Evolutionary conservation across 2,888 invertebrate species (phyloP).

Genomic region (Drosophila nr. medialis): DNA sequence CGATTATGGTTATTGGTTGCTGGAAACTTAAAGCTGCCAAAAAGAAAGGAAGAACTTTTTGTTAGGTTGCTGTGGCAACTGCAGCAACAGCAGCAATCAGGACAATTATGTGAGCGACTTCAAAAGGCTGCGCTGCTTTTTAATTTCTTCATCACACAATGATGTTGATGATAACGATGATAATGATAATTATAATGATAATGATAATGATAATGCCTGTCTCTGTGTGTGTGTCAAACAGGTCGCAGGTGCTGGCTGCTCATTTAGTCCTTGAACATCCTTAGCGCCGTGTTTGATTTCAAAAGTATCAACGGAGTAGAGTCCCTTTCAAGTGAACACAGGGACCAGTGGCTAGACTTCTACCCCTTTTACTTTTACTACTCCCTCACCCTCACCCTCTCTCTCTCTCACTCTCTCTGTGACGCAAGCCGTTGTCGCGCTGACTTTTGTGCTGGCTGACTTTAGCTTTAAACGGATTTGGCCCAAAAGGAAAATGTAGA

Average conservation of each 20-base stretch:
- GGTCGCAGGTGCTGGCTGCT: conserved; percentile 55
- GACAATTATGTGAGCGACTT: conserved; percentile 62
- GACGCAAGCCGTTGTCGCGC: conserved; percentile 12
- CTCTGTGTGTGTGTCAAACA: conserved; percentile 50
- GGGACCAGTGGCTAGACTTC: conserved; percentile 30
- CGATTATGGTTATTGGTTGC: conserved; percentile 10
- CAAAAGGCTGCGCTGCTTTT: conserved; percentile 66
- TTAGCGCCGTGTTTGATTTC: conserved; percentile 74
- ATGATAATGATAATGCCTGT: conserved; percentile 4
- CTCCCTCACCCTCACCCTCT: neutral
- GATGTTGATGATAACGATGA: conserved; percentile 27
- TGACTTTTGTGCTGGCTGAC: conserved; percentile 38
- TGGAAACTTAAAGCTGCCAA: conserved; percentile 22
- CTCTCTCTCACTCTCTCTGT: neutral
- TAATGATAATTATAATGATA: conserved; percentile 25
- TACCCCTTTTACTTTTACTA: neutral
- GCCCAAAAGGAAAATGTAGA: conserved; percentile 10
- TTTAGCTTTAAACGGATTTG: conserved; percentile 57
- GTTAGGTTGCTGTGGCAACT: conserved; percentile 19
- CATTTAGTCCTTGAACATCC: conserved; percentile 46
- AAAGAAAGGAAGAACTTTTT: neutral
- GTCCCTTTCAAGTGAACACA: conserved; percentile 67
- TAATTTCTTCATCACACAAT: conserved; percentile 50
- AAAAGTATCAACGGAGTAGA: conserved; percentile 74
- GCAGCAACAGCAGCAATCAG: conserved; percentile 11